Evolutionary conservation across 2,888 invertebrate species (phyloP), one percentile per base, ranked within the genome.

Genomic region (Blastobasis adustella): DNA sequence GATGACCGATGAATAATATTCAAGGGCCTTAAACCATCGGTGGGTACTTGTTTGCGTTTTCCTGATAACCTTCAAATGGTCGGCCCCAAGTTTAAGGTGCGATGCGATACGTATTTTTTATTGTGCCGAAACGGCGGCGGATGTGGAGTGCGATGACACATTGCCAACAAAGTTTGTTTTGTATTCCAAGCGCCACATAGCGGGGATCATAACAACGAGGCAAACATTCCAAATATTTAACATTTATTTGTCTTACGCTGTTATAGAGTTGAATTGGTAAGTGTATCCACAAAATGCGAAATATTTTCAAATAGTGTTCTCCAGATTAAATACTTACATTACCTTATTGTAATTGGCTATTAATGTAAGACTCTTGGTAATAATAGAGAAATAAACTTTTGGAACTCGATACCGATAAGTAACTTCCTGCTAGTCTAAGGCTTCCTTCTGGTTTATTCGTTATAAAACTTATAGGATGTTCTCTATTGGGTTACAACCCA

Each of bases 1-100:
- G 64, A 62, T 72, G 76, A 72, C 76, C 78, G 69, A 67, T 62
- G 63, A 69, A 68, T 69, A 61, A 62, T 58, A 69, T 71, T 71
- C 73, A 76, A 76, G 75, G 76, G 70, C 68, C 63, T 62, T 62
- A 62, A 58, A 54, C 54, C 23, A 23, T 23, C 23, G 23, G 49
- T 53, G 42, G 10, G 46, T 52, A 52, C 51, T 23, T 23, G 46
- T 51, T 63, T 60, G 60, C 61, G 66, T 73, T 70, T 74, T 66
- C 64, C 65, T 68, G 67, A 67, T 73, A 71, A 71, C 75, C 74
- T 73, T 73, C 70, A 63, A 67, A 63, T 58, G 54, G 63, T 52
- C 1, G 68, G 51, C 50, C 49, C 54, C 55, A 39, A 36, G 37
- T 39, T 41, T 44, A 46, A 46, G 39, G 50, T 42, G 48, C 42